Percentiles rank a stretch among this genome's conserved stretches.
phyloP scores from a whole-genome alignment of 2,888 invertebrate species.

The Diplolepis rosae region DNA sequence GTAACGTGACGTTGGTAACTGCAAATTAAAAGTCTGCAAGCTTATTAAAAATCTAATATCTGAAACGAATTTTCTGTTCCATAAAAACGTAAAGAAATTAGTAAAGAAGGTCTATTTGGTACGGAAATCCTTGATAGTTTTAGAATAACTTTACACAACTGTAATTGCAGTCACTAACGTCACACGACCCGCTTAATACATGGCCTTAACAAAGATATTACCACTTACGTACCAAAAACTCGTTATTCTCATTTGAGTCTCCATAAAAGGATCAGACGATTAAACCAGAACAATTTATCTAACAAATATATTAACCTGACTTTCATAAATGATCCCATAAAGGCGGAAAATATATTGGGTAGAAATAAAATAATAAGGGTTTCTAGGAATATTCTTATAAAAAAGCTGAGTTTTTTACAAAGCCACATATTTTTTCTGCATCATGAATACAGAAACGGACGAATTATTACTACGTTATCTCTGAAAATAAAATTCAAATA shows the following conservation, averaged over 20 bases:
- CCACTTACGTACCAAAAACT: not conserved
- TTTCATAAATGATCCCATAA: not conserved
- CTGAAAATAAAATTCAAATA: slow-evolving; percentile 13
- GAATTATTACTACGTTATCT: slow-evolving; percentile 15
- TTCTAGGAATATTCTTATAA: not conserved
- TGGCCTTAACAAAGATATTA: too few relatives aligned
- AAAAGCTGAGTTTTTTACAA: not conserved
- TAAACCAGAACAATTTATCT: not conserved
- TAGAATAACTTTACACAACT: too few relatives aligned
- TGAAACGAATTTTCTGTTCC: too few relatives aligned
- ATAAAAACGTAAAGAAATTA: too few relatives aligned
- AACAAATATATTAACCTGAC: not conserved
- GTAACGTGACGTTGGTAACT: too few relatives aligned
- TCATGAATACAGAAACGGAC: not conserved
- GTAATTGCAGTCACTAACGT: too few relatives aligned
- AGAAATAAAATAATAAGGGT: not conserved
- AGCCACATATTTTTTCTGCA: not conserved
- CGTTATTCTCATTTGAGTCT: not conserved
- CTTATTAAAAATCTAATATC: too few relatives aligned
- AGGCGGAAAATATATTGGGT: not conserved
- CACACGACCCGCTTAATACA: too few relatives aligned
- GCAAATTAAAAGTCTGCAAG: too few relatives aligned
- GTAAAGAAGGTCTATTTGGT: too few relatives aligned
- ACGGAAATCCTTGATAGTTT: too few relatives aligned
- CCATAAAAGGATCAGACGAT: not conserved